These are phyloP conservation scores for Enteromius unitaeniatus DNA, from an alignment of 2,797 vertebrate species.

Conservation along the genomic window DNA sequence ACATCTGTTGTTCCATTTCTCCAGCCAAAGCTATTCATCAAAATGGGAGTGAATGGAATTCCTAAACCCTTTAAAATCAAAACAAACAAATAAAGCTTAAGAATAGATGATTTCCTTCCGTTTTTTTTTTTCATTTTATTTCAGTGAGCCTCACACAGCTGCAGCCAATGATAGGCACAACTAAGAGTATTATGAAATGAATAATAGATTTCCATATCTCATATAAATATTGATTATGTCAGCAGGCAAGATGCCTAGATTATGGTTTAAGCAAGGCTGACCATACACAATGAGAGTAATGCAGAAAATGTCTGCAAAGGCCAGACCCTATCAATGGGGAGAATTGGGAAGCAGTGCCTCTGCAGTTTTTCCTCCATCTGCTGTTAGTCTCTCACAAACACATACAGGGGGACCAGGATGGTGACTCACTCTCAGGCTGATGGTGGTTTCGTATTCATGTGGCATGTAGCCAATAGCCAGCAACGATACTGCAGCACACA, in stretches of 20 bases:
- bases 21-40: conserved; percentile 43
- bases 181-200: conserved; percentile 30
- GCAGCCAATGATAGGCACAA: conserved; percentile 10
- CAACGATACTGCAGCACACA: conserved; percentile 58
- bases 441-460: conserved; percentile 65
- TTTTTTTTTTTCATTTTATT: conserved; percentile 20
- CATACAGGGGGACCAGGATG: conserved; percentile 17
- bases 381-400: conserved; percentile 29
- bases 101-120: conserved; percentile 35
- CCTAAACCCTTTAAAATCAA: conserved; percentile 45
- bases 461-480: conserved; percentile 57
- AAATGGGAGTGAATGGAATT: conserved; percentile 46
- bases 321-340: background rate
- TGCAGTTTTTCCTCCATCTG: conserved; percentile 43
- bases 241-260: conserved; percentile 14
- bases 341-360: conserved; percentile 13
- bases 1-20: conserved; percentile 49
- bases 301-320: background rate
- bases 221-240: conserved; percentile 32
- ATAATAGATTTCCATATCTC: conserved; percentile 38
- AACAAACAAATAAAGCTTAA: conserved; percentile 26
- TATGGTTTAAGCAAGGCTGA: conserved; percentile 9
- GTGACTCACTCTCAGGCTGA: conserved; percentile 52
- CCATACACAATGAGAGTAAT: background rate
- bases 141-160: conserved; percentile 25